phyloP scores from a whole-genome alignment of 2,113 vertebrate genomes.

The Alces alces region DNA sequence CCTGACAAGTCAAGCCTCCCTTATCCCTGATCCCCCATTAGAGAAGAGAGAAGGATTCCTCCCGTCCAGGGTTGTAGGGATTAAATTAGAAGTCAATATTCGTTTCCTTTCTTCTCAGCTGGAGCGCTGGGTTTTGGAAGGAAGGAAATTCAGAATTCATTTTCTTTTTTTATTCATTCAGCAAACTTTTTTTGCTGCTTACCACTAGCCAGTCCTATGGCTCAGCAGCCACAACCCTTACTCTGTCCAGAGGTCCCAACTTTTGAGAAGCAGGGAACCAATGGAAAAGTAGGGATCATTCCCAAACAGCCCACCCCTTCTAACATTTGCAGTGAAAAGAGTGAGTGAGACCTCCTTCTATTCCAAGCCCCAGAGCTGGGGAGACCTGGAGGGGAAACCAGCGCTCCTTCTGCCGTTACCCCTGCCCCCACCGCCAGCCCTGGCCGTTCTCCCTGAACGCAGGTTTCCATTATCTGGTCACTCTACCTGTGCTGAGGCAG shows the following conservation, averaged over 20 bases:
- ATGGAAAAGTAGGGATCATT: neutral
- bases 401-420: neutral
- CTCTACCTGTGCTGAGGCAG: neutral
- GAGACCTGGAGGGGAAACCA: neutral
- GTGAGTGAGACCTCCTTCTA: neutral
- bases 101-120: neutral
- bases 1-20: neutral
- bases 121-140: neutral
- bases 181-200: neutral
- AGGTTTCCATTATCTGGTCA: neutral
- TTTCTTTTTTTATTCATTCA: neutral
- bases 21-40: fast-evolving
- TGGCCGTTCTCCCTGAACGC: neutral
- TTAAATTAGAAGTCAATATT: neutral
- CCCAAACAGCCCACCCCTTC: neutral
- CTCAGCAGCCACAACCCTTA: neutral
- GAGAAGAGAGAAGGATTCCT: neutral
- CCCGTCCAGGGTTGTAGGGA: neutral
- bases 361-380: neutral
- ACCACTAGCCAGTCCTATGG: neutral
- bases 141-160: neutral
- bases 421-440: neutral
- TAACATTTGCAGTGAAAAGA: neutral
- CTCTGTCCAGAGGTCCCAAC: neutral
- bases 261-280: neutral